A percentile compares a stretch with the other conserved stretches of the same genome.
Evolutionary conservation across 2,888 invertebrate genomes (phyloP).

Genomic region (Tetrapedia diversipes): DNA sequence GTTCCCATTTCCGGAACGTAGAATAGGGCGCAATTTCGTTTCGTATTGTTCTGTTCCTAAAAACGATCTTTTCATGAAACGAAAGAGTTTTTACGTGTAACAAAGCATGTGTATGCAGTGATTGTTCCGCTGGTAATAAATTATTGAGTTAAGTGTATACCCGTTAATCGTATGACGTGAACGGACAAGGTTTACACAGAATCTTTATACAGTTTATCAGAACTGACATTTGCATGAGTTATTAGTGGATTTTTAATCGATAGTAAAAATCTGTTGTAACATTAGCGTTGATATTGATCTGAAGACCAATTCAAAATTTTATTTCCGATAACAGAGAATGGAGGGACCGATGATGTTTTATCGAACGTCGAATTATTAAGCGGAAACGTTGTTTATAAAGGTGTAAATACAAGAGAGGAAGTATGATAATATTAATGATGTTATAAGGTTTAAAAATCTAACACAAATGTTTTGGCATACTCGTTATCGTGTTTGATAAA

Average conservation of each 20-base stretch:
- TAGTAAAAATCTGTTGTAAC: not conserved
- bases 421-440: not conserved
- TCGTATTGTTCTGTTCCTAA: not conserved
- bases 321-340: constrained; percentile 21
- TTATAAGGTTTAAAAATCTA: not conserved
- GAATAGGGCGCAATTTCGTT: not conserved
- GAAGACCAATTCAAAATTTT: constrained; percentile 9
- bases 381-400: not conserved
- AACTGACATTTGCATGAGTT: not conserved
- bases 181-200: not conserved
- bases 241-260: not conserved
- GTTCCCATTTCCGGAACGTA: not conserved
- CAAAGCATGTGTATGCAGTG: not conserved
- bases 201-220: not conserved
- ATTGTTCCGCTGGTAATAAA: not conserved
- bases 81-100: not conserved
- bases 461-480: too few species aligned
- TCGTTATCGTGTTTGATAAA: not conserved
- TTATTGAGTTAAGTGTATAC: not conserved
- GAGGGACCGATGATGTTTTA: constrained; percentile 15
- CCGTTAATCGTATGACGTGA: not conserved
- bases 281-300: not conserved
- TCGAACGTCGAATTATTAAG: not conserved
- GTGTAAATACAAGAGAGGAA: too few species aligned
- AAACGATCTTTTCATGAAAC: not conserved